Evolutionary conservation across 2,888 invertebrate genomes (phyloP).

Genomic region (Masnerella sp.): DNA sequence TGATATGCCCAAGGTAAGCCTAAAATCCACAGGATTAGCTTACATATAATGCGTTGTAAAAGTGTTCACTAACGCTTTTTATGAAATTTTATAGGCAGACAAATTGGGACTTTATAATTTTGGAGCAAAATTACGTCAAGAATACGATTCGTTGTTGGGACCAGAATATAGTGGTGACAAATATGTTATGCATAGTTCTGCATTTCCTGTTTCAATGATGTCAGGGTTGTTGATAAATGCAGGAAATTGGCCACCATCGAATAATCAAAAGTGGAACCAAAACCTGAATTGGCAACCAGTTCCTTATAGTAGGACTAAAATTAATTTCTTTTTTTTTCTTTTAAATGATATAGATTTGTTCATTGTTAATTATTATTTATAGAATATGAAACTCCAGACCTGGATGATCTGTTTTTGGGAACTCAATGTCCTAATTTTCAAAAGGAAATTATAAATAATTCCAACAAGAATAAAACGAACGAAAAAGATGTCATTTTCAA

Average conservation of each 20-base stretch:
- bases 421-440: slow-evolving; percentile 64
- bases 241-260: slow-evolving; percentile 83
- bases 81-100: slow-evolving; percentile 4
- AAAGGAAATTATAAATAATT: slow-evolving; percentile 36
- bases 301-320: slow-evolving; percentile 78
- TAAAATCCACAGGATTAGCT: slow-evolving; percentile 17
- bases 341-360: too few relatives aligned
- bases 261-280: slow-evolving; percentile 80
- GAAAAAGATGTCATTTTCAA: slow-evolving; percentile 36
- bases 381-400: slow-evolving; percentile 52
- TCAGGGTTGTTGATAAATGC: slow-evolving; percentile 84
- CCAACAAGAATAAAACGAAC: slow-evolving; percentile 35
- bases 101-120: slow-evolving; percentile 66
- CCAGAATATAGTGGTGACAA: slow-evolving; percentile 76
- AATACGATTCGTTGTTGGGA: slow-evolving; percentile 79
- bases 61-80: background rate
- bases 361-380: background rate
- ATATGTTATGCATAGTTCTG: slow-evolving; percentile 80
- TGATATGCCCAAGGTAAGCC: slow-evolving; percentile 66
- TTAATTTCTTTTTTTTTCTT: too few relatives aligned
- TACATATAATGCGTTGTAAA: background rate
- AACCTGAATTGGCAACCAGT: slow-evolving; percentile 84
- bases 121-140: slow-evolving; percentile 78
- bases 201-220: slow-evolving; percentile 86
- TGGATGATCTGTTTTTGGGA: slow-evolving; percentile 63